Base-by-base conservation (phyloP, 64 coral and sea anemone species). In the Stylophora pistillata region DNA sequence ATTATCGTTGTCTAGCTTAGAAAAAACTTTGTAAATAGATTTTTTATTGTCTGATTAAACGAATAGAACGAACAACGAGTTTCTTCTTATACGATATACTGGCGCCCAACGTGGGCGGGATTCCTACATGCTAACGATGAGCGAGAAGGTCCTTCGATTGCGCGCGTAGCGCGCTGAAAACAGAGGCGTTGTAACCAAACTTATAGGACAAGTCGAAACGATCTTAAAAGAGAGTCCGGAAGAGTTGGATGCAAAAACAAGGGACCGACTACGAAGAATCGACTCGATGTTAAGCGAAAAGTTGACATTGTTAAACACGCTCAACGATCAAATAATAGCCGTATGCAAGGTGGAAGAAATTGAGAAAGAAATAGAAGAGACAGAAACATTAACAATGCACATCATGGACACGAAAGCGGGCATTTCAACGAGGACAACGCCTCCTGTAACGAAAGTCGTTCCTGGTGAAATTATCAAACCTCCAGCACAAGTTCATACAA, bases 301-400 rank as follows among this genome's bases (percentile, higher is more conserved):
- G 56, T 20, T 10, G 55, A 26, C n/a, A 23, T 25, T 58, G 18
- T 32, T 88, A n/a, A 25, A 88, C 11, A n/a, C 33, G 0, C 54
- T 60, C 18, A 29, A 76, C 72, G 21, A 88, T 0, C 13, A 88
- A 56, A 88, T 75, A 28, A 18, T 59, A 17, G 13, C 71, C 5
- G 32, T 88, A 61, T 88, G 86, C 27, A 57, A 76, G 27, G 27
- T 88, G 16, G 71, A 88, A 37, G n/a, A 88, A 10, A 76, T 88
- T 11, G 56, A 79, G 17, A 60, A 79, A 28, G 77, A 79, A 79
- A 79, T 79, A 2, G 77, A 79, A 10, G 56, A 79, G 2, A 6
- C 25, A 6, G 54, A 79, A 58, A 30, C 13, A 5, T 13, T 79
- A 26, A 79, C 13, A 13, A 79, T 60, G 77, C 25, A 56, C 6